Conservation (phyloP, 2,888 invertebrate species). For the Zonitis immaculata region DNA sequence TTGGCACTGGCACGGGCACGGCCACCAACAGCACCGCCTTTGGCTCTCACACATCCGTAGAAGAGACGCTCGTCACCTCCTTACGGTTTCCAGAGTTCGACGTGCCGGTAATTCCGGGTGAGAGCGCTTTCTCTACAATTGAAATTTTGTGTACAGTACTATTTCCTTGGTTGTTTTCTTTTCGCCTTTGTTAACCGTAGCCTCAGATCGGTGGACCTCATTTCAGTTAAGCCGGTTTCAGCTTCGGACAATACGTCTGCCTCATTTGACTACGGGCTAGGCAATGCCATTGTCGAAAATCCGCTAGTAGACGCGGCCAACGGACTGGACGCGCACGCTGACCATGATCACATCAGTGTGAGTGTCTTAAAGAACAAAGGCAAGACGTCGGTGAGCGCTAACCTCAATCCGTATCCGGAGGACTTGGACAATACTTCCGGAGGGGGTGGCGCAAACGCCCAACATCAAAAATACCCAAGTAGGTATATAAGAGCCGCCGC, state of each 20-base stretch:
- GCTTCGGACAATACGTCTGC: slow-evolving; percentile 55
- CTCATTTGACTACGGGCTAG: slow-evolving; percentile 52
- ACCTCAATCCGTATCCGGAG: slow-evolving; percentile 42
- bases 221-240: slow-evolving; percentile 60
- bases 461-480: slow-evolving; percentile 46
- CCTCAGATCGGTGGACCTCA: slow-evolving; percentile 39
- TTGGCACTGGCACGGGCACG: slow-evolving; percentile 43
- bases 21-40: slow-evolving; percentile 40
- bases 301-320: slow-evolving; percentile 56
- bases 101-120: slow-evolving; percentile 39
- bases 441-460: slow-evolving; percentile 31
- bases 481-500: slow-evolving; percentile 36
- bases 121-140: slow-evolving; percentile 41
- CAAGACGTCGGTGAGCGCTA: slow-evolving; percentile 31
- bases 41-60: slow-evolving; percentile 40
- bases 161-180: slow-evolving; percentile 21
- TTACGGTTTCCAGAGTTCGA: slow-evolving; percentile 44
- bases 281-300: slow-evolving; percentile 56
- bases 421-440: slow-evolving; percentile 34
- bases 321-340: slow-evolving; percentile 51
- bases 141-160: slow-evolving; percentile 21
- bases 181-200: slow-evolving; percentile 18
- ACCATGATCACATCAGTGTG: slow-evolving; percentile 49
- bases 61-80: slow-evolving; percentile 49
- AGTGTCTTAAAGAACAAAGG: slow-evolving; percentile 48